A percentile compares a stretch with the other conserved stretches of the same genome.
These are phyloP conservation scores for Oligia strigilis DNA, from an alignment of 2,888 invertebrate species.

Conservation along the genomic window DNA sequence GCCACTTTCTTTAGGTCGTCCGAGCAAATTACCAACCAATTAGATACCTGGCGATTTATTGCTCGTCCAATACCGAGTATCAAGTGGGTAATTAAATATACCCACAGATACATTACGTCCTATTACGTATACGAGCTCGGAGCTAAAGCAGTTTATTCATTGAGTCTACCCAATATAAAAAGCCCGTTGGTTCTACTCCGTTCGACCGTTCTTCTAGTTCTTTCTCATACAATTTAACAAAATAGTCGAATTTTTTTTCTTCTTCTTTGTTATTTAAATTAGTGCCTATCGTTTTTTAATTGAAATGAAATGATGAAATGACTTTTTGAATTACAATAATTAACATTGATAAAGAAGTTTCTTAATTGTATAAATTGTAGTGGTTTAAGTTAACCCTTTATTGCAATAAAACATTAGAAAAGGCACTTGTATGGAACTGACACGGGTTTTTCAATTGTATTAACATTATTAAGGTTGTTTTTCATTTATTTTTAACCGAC, in stretches of 20 bases:
- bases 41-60: background rate
- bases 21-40: too few relatives aligned
- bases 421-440: background rate
- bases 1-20: too few relatives aligned
- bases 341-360: background rate
- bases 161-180: constrained; percentile 12
- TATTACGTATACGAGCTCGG: background rate
- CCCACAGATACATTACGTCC: background rate
- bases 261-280: background rate
- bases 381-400: background rate
- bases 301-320: too few relatives aligned
- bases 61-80: background rate
- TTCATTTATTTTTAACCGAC: too few relatives aligned
- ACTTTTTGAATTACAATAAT: background rate
- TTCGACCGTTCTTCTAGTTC: background rate
- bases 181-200: background rate
- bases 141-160: background rate
- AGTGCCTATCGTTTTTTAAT: background rate
- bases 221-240: background rate
- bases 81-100: background rate
- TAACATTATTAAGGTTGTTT: too few relatives aligned
- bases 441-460: too few relatives aligned
- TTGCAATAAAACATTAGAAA: background rate
- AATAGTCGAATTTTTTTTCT: background rate
- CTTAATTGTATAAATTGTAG: background rate